Conservation (phyloP, 2,797 vertebrate genomes). For the Rhynchotus rufescens region DNA sequence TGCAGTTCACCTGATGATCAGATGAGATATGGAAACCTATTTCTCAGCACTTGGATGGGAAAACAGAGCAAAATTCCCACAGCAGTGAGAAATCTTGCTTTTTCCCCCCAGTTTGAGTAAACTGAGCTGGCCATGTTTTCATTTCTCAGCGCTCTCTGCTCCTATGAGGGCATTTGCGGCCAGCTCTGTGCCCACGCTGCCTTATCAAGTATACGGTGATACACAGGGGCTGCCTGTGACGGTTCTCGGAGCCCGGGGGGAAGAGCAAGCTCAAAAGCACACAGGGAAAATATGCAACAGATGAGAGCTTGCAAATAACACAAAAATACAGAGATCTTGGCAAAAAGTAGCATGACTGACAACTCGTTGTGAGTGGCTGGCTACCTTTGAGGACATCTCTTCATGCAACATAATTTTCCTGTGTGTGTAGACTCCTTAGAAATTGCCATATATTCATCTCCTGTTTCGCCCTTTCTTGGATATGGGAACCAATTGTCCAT, state of each 20-base stretch:
- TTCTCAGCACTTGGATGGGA: not conserved
- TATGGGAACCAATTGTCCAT: not conserved
- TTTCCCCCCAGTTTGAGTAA: not conserved
- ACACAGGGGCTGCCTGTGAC: fast-evolving
- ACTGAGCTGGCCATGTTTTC: too few relatives aligned
- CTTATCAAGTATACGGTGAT: fast-evolving
- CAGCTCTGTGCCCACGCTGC: fast-evolving
- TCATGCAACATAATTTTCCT: not conserved
- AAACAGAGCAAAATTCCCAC: not conserved
- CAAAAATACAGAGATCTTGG: not conserved
- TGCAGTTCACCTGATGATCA: not conserved
- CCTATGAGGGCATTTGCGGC: not conserved
- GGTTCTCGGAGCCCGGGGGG: fast-evolving
- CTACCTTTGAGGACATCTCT: not conserved
- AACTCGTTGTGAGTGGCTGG: not conserved
- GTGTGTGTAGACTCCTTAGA: not conserved
- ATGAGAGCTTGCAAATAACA: not conserved
- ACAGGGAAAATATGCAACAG: not conserved
- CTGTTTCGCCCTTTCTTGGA: not conserved
- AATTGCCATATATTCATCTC: not conserved
- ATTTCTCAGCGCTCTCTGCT: not conserved
- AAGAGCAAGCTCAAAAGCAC: not conserved
- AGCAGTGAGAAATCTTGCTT: not conserved
- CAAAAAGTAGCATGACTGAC: not conserved
- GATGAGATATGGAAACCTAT: not conserved